Conservation (phyloP, 2,797 vertebrate genomes). For the Acanthis flammea region DNA sequence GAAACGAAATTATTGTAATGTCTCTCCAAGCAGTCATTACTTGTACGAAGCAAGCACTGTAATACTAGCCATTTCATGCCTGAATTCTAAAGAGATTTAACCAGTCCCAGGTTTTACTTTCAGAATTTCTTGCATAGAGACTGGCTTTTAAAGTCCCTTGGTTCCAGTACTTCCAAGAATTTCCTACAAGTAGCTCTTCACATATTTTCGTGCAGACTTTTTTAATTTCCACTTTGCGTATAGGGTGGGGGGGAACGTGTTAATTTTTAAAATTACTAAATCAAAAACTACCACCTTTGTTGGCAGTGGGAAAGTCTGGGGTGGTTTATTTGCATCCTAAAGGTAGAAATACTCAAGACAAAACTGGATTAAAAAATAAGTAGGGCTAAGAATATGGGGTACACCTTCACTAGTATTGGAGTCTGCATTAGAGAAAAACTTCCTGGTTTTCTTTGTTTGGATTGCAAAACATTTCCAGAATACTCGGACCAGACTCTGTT, state of each 20-base stretch:
- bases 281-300: neutral
- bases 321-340: neutral
- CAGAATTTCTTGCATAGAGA: neutral
- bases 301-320: neutral
- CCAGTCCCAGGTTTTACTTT: conserved; percentile 25
- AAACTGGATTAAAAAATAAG: neutral
- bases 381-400: neutral
- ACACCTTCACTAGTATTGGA: neutral
- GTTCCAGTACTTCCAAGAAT: conserved; percentile 6
- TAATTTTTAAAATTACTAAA: neutral
- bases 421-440: neutral
- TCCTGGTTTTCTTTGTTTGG: neutral
- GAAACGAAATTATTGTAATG: conserved; percentile 61
- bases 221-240: neutral
- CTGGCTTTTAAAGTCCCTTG: neutral
- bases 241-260: neutral
- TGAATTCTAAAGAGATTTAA: conserved; percentile 55
- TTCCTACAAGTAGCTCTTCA: conserved; percentile 19
- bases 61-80: conserved; percentile 50
- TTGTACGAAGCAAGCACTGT: neutral
- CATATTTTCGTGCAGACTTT: neutral
- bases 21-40: conserved; percentile 60
- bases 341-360: neutral
- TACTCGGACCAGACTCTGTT: neutral
- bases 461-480: neutral